Percentiles rank a stretch among this genome's conserved stretches.
Evolutionary conservation across 2,888 invertebrate species (phyloP).

Genomic region (Ophion slaviceki): DNA sequence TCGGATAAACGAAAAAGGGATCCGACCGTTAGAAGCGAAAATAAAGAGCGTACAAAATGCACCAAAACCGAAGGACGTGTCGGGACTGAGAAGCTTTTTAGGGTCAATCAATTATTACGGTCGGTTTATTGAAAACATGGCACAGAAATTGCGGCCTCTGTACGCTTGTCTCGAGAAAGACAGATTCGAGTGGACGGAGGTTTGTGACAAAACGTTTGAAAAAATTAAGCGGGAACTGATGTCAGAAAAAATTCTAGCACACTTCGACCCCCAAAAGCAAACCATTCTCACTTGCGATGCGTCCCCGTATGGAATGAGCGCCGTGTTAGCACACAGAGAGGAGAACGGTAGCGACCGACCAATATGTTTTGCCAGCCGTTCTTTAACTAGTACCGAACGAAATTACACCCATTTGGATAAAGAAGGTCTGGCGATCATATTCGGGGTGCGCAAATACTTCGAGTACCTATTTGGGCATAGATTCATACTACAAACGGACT

Average conservation of each 20-base stretch:
- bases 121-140: conserved; percentile 2
- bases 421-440: not conserved
- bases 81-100: not conserved
- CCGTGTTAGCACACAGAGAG: conserved; percentile 71
- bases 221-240: conserved; percentile 64
- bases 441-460: not conserved
- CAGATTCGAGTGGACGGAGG: conserved; percentile 66
- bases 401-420: conserved; percentile 67
- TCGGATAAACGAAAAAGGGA: no score
- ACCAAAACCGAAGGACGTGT: conserved; percentile 50
- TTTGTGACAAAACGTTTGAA: conserved; percentile 69
- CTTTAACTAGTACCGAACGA: conserved; percentile 69
- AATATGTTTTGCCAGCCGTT: conserved; percentile 76
- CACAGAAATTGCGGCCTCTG: conserved; percentile 14
- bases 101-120: conserved; percentile 11
- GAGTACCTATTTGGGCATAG: conserved; percentile 52
- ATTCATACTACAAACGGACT: no score
- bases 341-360: conserved; percentile 74
- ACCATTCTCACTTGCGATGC: conserved; percentile 67
- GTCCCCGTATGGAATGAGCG: conserved; percentile 70
- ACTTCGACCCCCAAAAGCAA: conserved; percentile 57
- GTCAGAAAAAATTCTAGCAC: conserved; percentile 53
- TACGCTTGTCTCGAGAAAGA: conserved; percentile 26
- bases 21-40: no score
- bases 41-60: conserved; percentile 2